A percentile compares a stretch with the other conserved stretches of the same genome.
Evolutionary conservation across 2,113 vertebrate species (phyloP).

Genomic region (Podarcis cretensis): DNA sequence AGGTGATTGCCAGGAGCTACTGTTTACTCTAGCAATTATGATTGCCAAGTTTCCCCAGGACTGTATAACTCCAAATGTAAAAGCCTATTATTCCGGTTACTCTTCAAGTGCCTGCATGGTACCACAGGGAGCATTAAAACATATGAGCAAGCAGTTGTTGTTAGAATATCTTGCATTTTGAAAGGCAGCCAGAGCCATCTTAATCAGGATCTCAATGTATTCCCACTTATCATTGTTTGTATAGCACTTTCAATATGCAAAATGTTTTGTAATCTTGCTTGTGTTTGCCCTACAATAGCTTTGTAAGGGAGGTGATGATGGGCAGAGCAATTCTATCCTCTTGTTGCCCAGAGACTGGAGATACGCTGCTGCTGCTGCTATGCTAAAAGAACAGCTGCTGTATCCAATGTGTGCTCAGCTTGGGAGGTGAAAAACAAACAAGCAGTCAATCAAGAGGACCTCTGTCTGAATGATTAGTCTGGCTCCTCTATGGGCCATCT

Average conservation of each 20-base stretch:
- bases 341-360: neutral
- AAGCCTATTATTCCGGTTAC: slow-evolving; percentile 15
- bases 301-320: neutral
- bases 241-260: neutral
- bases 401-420: neutral
- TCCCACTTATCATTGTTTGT: neutral
- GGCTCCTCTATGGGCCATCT: no score
- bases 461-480: no score
- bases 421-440: no score
- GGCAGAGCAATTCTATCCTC: neutral
- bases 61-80: neutral
- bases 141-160: neutral
- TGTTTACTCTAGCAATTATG: slow-evolving; percentile 19
- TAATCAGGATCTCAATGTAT: neutral
- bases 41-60: slow-evolving; percentile 14
- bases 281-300: neutral
- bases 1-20: slow-evolving; percentile 37
- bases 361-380: neutral
- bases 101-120: neutral
- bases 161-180: neutral
- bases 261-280: neutral
- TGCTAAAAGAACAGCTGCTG: neutral
- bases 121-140: slow-evolving; percentile 2
- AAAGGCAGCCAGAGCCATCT: neutral
- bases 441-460: no score